These are phyloP conservation scores for Nothocercus nigrocapillus DNA, from an alignment of 2,113 vertebrate genomes.

Conservation along the genomic window DNA sequence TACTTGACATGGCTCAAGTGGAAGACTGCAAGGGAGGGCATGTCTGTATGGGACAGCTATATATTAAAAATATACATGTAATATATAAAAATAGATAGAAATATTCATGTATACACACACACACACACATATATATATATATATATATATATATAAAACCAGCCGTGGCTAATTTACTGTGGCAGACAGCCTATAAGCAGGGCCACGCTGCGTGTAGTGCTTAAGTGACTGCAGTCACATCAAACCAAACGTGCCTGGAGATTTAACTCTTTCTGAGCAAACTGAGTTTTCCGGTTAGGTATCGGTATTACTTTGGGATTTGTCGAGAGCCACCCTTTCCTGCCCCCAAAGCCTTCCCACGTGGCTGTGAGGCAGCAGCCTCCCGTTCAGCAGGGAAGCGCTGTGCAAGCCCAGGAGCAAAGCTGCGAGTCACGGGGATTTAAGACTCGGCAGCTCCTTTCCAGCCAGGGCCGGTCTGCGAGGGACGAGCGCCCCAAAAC, in stretches of 20 bases:
- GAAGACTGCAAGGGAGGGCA: background rate
- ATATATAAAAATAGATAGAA: too few species aligned
- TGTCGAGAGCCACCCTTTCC: background rate
- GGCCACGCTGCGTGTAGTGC: background rate
- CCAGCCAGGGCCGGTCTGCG: background rate
- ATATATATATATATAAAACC: background rate
- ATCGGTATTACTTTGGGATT: background rate
- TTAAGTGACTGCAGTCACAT: accelerated
- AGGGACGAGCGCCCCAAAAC: background rate
- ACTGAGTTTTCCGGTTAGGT: background rate
- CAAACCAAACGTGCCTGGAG: background rate
- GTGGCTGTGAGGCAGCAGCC: background rate
- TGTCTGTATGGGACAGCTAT: background rate
- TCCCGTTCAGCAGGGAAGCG: background rate
- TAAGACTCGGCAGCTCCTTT: background rate
- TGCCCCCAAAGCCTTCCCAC: background rate
- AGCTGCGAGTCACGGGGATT: accelerated
- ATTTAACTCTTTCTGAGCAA: background rate
- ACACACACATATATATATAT: too few species aligned
- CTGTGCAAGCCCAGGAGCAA: background rate
- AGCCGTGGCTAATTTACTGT: background rate
- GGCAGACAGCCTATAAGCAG: background rate
- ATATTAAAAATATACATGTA: background rate
- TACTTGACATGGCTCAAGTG: background rate
- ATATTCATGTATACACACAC: too few species aligned